Base-by-base conservation (phyloP, 2,113 vertebrate species). In the Phylloscopus whistleri region DNA sequence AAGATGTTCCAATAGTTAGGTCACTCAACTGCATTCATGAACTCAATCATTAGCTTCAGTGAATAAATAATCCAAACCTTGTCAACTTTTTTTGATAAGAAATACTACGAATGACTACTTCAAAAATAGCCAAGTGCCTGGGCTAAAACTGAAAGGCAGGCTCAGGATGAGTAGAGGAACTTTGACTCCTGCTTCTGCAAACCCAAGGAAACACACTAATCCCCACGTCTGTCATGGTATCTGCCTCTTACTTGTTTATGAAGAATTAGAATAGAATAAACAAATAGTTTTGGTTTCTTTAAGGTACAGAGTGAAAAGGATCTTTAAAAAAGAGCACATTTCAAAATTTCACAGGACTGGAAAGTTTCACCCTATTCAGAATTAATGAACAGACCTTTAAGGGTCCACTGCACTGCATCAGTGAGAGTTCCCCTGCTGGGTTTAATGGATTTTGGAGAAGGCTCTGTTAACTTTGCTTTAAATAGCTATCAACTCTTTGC, bases 181-280 rank as follows among this genome's bases (percentile, higher is more conserved):
- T 77, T 9, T 16, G 28, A 3, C 0, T 53, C 33, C 33, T 55
- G 21, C 21, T 48, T 51, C 53, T 48, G 11, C 33, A 39, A 18
- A 51, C 4, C 6, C 55, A 73, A 69, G 11, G 15, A 44, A 90
- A n/a, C 0, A 5, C 5, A 7, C 17, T 74, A 81, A 87, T 59
- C 48, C n/a, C 14, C n/a, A 43, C 1, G 1, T 37, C 37, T 74
- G 21, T 39, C 28, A 22, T 0, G 5, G 20, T 17, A 72, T 68
- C 68, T 62, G 48, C 14, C 44, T 80, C 81, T 43, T 55, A 39
- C 44, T 31, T 56, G 28, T 28, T 85, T 78, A 58, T 22, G 30
- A 84, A 74, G 33, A 87, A 4, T 19, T 62, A 67, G n/a, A n/a
- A n/a, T n/a, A n/a, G n/a, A n/a, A n/a, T n/a, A n/a, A n/a, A n/a